Evolutionary conservation across 2,888 invertebrate species (phyloP).

Genomic region (Pimpla rufipes): DNA sequence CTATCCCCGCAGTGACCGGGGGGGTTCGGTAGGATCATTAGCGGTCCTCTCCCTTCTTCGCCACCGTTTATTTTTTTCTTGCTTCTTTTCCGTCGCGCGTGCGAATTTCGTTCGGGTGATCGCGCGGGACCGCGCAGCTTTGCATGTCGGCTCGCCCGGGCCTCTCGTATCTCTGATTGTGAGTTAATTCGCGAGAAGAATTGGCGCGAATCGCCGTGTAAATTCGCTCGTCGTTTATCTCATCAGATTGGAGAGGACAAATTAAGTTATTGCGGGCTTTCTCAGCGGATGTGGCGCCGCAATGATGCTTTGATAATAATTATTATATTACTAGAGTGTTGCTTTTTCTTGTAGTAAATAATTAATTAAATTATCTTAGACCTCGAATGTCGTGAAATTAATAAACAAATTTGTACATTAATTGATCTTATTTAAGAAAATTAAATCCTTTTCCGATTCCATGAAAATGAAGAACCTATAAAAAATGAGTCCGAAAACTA

Average conservation of each 20-base stretch:
- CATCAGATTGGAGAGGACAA: constrained; percentile 12
- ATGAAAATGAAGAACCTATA: too few relatives aligned
- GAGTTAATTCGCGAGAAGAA: constrained; percentile 61
- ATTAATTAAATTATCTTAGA: too few relatives aligned
- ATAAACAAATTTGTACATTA: not conserved
- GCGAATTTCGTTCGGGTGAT: constrained; percentile 60
- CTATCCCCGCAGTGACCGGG: constrained; percentile 59
- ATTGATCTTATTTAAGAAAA: not conserved
- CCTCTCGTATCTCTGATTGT: constrained; percentile 67
- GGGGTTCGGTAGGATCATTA: constrained; percentile 67
- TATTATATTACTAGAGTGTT: not conserved
- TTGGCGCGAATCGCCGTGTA: constrained; percentile 55
- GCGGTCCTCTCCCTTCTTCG: constrained; percentile 47
- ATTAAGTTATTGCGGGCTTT: constrained; percentile 14
- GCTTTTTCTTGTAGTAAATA: too few relatives aligned
- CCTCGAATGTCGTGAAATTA: not conserved
- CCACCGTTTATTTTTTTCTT: constrained; percentile 56
- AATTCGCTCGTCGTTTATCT: constrained; percentile 16
- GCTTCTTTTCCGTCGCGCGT: constrained; percentile 38
- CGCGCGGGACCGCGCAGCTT: constrained; percentile 41
- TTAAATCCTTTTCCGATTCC: not conserved
- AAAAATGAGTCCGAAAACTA: too few relatives aligned
- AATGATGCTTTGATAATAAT: not conserved
- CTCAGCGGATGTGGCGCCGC: not conserved
- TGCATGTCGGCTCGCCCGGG: constrained; percentile 28